Evolutionary conservation across 2,888 invertebrate genomes (phyloP).

Genomic region (Argyra leucocephala): DNA sequence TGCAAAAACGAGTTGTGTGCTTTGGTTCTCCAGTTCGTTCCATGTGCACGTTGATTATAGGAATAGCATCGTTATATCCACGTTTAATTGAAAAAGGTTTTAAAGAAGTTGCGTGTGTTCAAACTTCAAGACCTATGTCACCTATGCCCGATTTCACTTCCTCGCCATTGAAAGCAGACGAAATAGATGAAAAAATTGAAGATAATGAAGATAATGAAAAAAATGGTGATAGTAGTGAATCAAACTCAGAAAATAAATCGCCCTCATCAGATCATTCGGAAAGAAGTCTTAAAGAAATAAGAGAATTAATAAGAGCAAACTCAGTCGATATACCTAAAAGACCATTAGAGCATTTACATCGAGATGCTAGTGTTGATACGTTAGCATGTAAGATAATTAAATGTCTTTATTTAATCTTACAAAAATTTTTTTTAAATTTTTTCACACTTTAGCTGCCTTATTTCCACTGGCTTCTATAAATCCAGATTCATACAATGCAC

Average conservation of each 20-base stretch:
- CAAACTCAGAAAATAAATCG: slow-evolving; percentile 33
- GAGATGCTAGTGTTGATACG: slow-evolving; percentile 61
- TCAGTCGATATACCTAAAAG: slow-evolving; percentile 29
- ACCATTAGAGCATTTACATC: slow-evolving; percentile 28
- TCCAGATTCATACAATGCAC: slow-evolving; percentile 67
- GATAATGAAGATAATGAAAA: slow-evolving; percentile 21
- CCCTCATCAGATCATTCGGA: slow-evolving; percentile 27
- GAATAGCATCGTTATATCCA: slow-evolving; percentile 83
- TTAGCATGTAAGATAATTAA: slow-evolving; percentile 44
- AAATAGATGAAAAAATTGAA: slow-evolving; percentile 21
- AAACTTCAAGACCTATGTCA: slow-evolving; percentile 61
- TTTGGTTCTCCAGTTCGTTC: slow-evolving; percentile 87
- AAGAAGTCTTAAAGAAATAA: slow-evolving; percentile 29
- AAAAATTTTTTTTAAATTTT: neutral
- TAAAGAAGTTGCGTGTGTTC: slow-evolving; percentile 70
- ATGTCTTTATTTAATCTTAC: neutral
- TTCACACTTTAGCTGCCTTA: slow-evolving; percentile 30
- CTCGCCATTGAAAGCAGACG: neutral
- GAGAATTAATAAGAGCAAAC: slow-evolving; percentile 38
- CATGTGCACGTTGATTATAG: slow-evolving; percentile 75
- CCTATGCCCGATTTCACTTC: slow-evolving; percentile 55
- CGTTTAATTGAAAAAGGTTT: slow-evolving; percentile 79
- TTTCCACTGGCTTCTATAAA: slow-evolving; percentile 35
- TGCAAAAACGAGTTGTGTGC: slow-evolving; percentile 83
- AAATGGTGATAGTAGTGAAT: slow-evolving; percentile 26